Evolutionary conservation across 2,113 vertebrate species (phyloP), one percentile per base, ranked within the genome.

Genomic region (Orientallactaga bullata): DNA sequence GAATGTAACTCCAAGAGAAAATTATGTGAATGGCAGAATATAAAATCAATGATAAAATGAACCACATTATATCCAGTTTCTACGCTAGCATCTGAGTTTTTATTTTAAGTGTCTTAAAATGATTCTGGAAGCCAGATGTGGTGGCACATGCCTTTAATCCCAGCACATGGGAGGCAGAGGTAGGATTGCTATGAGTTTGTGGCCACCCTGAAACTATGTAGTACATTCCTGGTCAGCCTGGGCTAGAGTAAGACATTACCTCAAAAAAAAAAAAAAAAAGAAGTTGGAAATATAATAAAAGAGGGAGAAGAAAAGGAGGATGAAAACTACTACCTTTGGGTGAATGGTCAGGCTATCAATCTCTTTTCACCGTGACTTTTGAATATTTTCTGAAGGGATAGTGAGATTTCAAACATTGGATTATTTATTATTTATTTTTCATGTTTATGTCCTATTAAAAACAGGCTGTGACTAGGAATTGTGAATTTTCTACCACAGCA

Each of bases 311-410:
- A 79, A 32, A 88, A 76, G 23, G 82, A 68, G n/a, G 16, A 81
- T 89, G 86, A 93, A 58, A 86, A 83, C 13, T 74, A 37, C 28
- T 79, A 42, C 7, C 7, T 94, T 85, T 69, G 5, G 3, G 10
- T 94, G 20, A 4, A 58, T 82, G 21, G 12, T n/a, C 63, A 90
- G 37, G 68, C 11, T 73, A 60, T 15, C 23, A 83, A 80, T 18
- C 69, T 88, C 4, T 92, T 91, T 85, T 85, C 20, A 78, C 92
- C 32, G 17, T 85, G 58, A 69, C 69, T 93, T 95, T 95, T 71
- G 13, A 90, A 66, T 66, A 51, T 90, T 93, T 94, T 92, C 55
- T 92, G 76, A 60, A 93, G 89, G 15, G 3, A 9, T 81, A 82
- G 9, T 79, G n/a, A 21, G 8, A 55, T 88, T 65, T 79, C 47